Evolutionary conservation across 1,140 invertebrate genomes (phyloP), one percentile per base, ranked within the genome.

Genomic region (Macrostomum lignano): DNA sequence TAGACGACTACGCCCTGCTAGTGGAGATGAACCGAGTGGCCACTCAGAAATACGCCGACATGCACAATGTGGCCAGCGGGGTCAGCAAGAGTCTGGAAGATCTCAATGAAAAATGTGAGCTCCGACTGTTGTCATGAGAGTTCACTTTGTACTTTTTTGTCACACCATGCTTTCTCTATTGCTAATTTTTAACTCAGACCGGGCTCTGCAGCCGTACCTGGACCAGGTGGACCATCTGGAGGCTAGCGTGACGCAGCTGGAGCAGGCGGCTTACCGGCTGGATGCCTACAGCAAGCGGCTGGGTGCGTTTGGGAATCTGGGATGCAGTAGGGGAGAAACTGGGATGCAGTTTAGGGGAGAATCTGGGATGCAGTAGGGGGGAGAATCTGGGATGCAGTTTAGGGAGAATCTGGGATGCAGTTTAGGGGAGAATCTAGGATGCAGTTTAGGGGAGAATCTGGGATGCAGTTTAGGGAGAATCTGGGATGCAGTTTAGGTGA

Each of bases 201-300:
- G 40, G 31, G 46, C 42, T 33, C 41, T 55, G 10, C 48, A 48
- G 31, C 55, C 52, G 33, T 58, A 52, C 31, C 35, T 58, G 11
- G 49, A 55, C 17, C 52, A 55, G 38, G 49, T 58, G 21, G 52
- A 56, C 33, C 44, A 51, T 29, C 49, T 58, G 21, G 55, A 58
- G 35, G 49, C 52, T 15, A 54, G 46, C 46, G 49, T 58, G 2
- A 40, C 42, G 22, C 38, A 37, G 22, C 34, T 58, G 21, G 55
- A 58, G 36, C 51, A 55, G 32, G 52, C 53, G 37, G 52, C 52
- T 2, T 56, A 54, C 39, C 52, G 44, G 42, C 39, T 58, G 10
- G 55, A 58, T 44, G 46, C 47, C 11, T 56, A 56, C 38, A 56
- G 52, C 19, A 58, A 58, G 39, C 38, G 48, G 40, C 38, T 55